Base-by-base conservation (phyloP, 1,140 invertebrate species). In the Ephestia elutella region DNA sequence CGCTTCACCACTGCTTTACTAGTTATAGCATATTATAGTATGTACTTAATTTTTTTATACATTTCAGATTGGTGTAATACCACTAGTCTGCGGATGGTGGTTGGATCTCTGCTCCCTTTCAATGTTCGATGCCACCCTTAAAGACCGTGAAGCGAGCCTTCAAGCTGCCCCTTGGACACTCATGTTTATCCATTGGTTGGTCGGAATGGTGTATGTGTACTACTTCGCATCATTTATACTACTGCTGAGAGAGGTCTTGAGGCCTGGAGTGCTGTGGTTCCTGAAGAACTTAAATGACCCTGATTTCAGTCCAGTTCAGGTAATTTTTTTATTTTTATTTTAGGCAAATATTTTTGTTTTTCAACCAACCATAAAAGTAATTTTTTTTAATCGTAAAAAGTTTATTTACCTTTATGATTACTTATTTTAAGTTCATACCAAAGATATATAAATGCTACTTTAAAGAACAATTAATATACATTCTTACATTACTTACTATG, bases 121-220 rank as follows among this genome's bases (percentile, higher is more conserved):
- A 0, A 93, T 99, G 92, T 98, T 99, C 76, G 97, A 99, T 89
- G 96, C 96, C 4, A 96, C 95, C 7, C 88, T 98, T 0, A 94
- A 94, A 78, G 96, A 96, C 75, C 89, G 98, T 49, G 94, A 98
- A 84, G 91, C 93, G 0, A 96, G 95, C 62, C 98, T 99, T 67
- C 92, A 93, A 64, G 90, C 93, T 0, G 95, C 96, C 0, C 98
- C 98, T 0, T 97, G 97, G 48, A 99, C 98, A 0, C 98, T 96
- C 0, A 96, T 99, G 91, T 99, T 99, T 77, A 95, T 99, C 54
- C 98, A 99, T 86, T 99, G 98, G 98, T 91, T 99, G 9, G 95
- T 98, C n/a, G 98, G 98, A 56, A 99, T 99, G 97, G 94, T 99
- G 0, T 99, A 99, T 85, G 97, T 99, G 13, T 99, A 99, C 86